A percentile compares a stretch with the other conserved stretches of the same genome.
Evolutionary conservation across 2,888 invertebrate genomes (phyloP).

Genomic region (Cyrtodaria siliqua): DNA sequence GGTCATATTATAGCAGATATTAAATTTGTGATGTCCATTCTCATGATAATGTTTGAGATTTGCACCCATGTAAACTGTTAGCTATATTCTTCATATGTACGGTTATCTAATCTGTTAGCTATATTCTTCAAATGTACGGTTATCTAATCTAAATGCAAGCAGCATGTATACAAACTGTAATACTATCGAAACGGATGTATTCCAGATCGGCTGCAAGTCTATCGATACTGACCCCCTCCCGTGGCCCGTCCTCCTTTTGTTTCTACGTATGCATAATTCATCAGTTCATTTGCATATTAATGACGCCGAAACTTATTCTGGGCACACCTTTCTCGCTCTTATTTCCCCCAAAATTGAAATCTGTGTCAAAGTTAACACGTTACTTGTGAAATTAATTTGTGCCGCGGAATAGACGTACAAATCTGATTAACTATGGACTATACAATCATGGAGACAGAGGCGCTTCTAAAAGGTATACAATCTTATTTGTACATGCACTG

Average conservation of each 20-base stretch:
- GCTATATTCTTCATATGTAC: too few species aligned
- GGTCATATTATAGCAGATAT: too few species aligned
- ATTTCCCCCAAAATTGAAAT: slow-evolving; percentile 30
- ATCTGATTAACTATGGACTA: slow-evolving; percentile 66
- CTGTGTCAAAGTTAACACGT: slow-evolving; percentile 28
- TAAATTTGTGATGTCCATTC: too few species aligned
- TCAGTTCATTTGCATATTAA: slow-evolving; percentile 67
- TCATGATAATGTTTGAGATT: too few species aligned
- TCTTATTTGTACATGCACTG: background rate
- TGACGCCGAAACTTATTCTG: slow-evolving; percentile 39
- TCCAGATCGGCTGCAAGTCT: too few species aligned
- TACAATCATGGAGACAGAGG: slow-evolving; percentile 74
- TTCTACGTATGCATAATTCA: slow-evolving; percentile 60
- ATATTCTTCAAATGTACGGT: too few species aligned
- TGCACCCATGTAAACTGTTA: too few species aligned
- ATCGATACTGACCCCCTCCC: slow-evolving; percentile 25
- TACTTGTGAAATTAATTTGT: slow-evolving; percentile 57
- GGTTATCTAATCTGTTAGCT: too few species aligned
- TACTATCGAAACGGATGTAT: too few species aligned
- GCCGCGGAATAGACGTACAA: slow-evolving; percentile 51
- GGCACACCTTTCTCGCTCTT: slow-evolving; percentile 43
- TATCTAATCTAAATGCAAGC: too few species aligned
- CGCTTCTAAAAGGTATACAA: slow-evolving; percentile 73
- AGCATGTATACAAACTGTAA: too few species aligned
- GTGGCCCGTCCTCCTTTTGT: slow-evolving; percentile 54